These are phyloP conservation scores for Nowickia ferox DNA, from an alignment of 2,888 invertebrate species.

Conservation along the genomic window DNA sequence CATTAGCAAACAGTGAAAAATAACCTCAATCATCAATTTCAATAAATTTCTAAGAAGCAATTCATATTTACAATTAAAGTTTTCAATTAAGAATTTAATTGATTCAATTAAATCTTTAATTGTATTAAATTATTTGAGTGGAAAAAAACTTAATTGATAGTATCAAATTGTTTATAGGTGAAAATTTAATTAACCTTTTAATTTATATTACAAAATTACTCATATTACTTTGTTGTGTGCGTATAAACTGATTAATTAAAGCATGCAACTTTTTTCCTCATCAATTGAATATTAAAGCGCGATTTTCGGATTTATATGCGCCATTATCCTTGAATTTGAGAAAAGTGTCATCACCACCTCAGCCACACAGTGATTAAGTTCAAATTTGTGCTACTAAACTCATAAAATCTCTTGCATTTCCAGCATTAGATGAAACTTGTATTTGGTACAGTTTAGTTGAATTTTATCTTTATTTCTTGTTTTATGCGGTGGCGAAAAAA, in stretches of 20 bases:
- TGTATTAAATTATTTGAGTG: too few species aligned
- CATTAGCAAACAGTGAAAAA: too few species aligned
- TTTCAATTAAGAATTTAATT: too few species aligned
- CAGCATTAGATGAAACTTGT: neutral
- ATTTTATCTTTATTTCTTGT: constrained; percentile 12
- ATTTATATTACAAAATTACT: too few species aligned
- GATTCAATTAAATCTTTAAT: too few species aligned
- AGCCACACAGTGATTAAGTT: constrained; percentile 33
- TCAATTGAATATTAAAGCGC: constrained; percentile 33
- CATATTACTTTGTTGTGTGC: too few species aligned
- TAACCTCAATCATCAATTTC: too few species aligned
- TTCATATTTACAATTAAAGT: too few species aligned
- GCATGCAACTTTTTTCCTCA: neutral
- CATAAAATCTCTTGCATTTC: neutral
- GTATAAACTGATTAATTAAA: neutral
- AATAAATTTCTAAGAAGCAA: too few species aligned
- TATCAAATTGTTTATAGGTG: too few species aligned
- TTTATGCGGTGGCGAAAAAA: constrained; percentile 2
- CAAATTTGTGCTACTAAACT: constrained; percentile 24
- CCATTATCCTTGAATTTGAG: constrained; percentile 54
- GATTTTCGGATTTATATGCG: constrained; percentile 15
- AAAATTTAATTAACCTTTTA: too few species aligned
- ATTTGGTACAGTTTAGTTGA: constrained; percentile 18
- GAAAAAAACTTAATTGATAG: too few species aligned
- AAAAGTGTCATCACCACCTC: constrained; percentile 6